phyloP scores from a whole-genome alignment of 2,888 invertebrate genomes.

The Lepas anatifera region DNA sequence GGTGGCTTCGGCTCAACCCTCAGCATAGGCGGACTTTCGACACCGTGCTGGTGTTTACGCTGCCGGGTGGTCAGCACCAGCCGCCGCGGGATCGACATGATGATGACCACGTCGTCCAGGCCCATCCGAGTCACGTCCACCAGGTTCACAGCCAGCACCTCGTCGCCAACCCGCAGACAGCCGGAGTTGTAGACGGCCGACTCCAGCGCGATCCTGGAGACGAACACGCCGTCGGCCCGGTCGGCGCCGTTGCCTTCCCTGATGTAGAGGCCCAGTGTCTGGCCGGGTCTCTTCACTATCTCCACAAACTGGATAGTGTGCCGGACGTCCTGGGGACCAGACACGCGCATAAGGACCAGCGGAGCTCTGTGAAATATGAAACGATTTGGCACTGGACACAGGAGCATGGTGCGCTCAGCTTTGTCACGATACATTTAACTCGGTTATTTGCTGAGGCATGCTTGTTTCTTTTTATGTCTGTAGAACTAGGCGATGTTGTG shows the following conservation, averaged over 20 bases:
- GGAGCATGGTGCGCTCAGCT: too few relatives aligned
- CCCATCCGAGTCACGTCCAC: constrained; percentile 97
- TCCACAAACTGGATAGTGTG: constrained; percentile 56
- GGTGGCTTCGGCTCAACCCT: constrained; percentile 56
- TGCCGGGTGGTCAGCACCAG: constrained; percentile 87
- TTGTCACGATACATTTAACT: too few relatives aligned
- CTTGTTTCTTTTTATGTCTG: too few relatives aligned
- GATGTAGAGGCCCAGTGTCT: constrained; percentile 94
- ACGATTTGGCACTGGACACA: too few relatives aligned
- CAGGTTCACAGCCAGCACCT: constrained; percentile 93
- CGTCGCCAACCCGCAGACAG: constrained; percentile 90
- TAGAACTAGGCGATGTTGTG: too few relatives aligned
- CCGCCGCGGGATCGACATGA: constrained; percentile 96
- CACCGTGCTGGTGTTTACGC: constrained; percentile 28
- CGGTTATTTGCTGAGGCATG: too few relatives aligned
- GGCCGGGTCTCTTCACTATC: constrained; percentile 96
- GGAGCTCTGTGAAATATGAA: too few relatives aligned
- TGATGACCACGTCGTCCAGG: constrained; percentile 96
- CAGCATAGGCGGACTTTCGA: constrained; percentile 21
- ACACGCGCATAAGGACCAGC: too few relatives aligned
- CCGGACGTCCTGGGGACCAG: constrained; percentile 21
- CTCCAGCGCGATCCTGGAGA: constrained; percentile 88
- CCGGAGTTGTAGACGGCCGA: constrained; percentile 96
- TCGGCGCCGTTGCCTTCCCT: constrained; percentile 98
- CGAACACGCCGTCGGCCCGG: constrained; percentile 91